Base-by-base conservation (phyloP, 2,113 vertebrate genomes). In the Phyllostomus discolor region DNA sequence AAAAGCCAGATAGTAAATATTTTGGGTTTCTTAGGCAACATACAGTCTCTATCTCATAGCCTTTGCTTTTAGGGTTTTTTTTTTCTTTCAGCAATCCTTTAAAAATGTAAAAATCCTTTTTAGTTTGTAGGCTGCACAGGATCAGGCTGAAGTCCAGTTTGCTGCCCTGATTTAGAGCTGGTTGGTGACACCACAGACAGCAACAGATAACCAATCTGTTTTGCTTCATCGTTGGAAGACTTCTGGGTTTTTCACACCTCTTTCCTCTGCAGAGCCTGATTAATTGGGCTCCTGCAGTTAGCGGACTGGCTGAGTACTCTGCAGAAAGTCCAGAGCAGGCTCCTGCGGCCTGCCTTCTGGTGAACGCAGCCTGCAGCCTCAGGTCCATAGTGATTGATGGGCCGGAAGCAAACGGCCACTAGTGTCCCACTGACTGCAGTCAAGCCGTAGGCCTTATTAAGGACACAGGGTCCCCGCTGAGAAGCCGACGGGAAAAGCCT, bases 381-480 rank as follows among this genome's bases (percentile, higher is more conserved):
- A 92, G 95, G 95, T 89, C 95, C 31, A 9, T 62, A 78, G 94
- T 96, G 95, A 98, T 95, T 97, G 98, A 98, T 97, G 96, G 75
- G 41, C 95, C 93, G 97, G 93, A 98, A 98, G 98, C 87, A 97
- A 98, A 95, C 94, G 87, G 80, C 86, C 95, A 41, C n/a, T 96
- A 97, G 96, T 98, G 96, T 97, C 92, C 94, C 93, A 79, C 93
- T 96, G 94, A 75, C 94, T 98, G 83, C 91, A 93, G 35, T 92
- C 97, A 98, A 97, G 4, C 92, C 67, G 41, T 73, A 52, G 73
- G 14, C 26, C 24, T 59, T 95, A 52, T 89, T 96, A 88, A 95
- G 95, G 79, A 95, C 98, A 83, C 52, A 83, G 64, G 24, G 86
- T 52, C 91, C 94, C 88, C 84, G 91, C 88, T 84, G 83, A 96